phyloP scores from a whole-genome alignment of 2,888 invertebrate genomes.

The Sinelater perroti region DNA sequence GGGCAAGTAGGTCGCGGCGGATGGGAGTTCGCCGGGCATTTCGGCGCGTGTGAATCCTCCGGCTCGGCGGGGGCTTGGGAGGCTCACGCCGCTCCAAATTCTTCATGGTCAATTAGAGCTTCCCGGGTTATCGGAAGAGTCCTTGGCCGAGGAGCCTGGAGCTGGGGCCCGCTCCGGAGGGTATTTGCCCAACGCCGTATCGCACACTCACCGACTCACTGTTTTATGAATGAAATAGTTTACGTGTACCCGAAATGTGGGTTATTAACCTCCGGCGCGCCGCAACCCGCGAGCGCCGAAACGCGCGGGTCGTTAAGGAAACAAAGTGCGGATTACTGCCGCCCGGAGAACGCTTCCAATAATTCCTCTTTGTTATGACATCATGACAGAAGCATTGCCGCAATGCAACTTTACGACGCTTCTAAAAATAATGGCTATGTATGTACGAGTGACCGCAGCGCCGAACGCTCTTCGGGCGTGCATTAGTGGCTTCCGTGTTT shows the following conservation, averaged over 20 bases:
- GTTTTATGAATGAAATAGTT: constrained; percentile 37
- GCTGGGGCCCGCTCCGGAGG: too few species aligned
- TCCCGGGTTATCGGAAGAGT: too few species aligned
- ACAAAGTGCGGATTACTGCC: not conserved
- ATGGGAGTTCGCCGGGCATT: constrained; percentile 28
- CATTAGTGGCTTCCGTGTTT: constrained; percentile 39
- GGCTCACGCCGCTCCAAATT: too few species aligned
- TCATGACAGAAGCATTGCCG: constrained; percentile 25
- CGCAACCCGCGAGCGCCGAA: constrained; percentile 20
- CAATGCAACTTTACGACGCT: constrained; percentile 34
- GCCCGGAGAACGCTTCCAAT: not conserved
- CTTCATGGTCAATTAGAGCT: too few species aligned
- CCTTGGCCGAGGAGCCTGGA: too few species aligned
- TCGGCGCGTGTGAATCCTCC: too few species aligned
- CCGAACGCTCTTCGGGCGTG: constrained; percentile 35
- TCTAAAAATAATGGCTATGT: constrained; percentile 34
- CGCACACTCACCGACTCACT: not conserved
- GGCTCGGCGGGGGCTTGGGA: too few species aligned
- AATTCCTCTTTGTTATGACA: constrained; percentile 4
- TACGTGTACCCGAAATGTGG: constrained; percentile 31
- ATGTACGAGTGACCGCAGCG: constrained; percentile 30
- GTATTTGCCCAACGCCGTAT: constrained; percentile 3
- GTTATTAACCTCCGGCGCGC: constrained; percentile 33
- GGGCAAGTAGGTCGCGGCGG: constrained; percentile 25
- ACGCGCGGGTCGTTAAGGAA: constrained; percentile 1